Percentiles rank a stretch among this genome's conserved stretches.
Evolutionary conservation across 2,797 vertebrate species (phyloP).

Genomic region (Protosalanx chinensis): DNA sequence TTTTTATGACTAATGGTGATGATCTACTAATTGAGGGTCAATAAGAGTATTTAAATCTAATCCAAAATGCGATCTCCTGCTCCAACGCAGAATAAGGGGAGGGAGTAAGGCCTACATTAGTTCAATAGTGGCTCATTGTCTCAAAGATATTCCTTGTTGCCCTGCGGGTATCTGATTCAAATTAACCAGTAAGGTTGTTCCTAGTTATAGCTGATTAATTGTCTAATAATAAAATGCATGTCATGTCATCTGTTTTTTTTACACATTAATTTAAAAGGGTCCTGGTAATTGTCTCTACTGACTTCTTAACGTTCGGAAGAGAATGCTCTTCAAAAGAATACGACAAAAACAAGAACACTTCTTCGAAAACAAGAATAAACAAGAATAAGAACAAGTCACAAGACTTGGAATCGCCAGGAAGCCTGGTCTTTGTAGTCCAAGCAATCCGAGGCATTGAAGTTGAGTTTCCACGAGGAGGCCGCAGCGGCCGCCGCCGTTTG

Average conservation of each 20-base stretch:
- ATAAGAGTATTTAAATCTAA: neutral
- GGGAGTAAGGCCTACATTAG: constrained; percentile 38
- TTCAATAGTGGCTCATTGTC: constrained; percentile 34
- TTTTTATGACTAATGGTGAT: neutral
- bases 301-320: constrained; percentile 8
- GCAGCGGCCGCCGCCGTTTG: constrained; percentile 72
- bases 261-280: constrained; percentile 42
- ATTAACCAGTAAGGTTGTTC: neutral
- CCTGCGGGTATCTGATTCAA: constrained; percentile 6
- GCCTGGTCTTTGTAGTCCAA: constrained; percentile 99
- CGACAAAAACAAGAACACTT: constrained; percentile 20
- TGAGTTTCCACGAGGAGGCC: constrained; percentile 88
- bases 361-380: constrained; percentile 22
- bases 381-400: constrained; percentile 73
- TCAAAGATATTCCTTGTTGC: constrained; percentile 58
- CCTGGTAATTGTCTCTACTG: constrained; percentile 40
- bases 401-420: constrained; percentile 95
- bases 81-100: constrained; percentile 8
- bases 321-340: constrained; percentile 40
- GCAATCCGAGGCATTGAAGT: constrained; percentile 94
- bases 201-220: constrained; percentile 11
- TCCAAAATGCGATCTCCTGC: constrained; percentile 16
- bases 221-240: neutral
- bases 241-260: constrained; percentile 25
- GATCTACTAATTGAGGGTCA: constrained; percentile 16